These are phyloP conservation scores for Phenganax marumi DNA, from an alignment of 92 coral and sea anemone species.

Conservation along the genomic window DNA sequence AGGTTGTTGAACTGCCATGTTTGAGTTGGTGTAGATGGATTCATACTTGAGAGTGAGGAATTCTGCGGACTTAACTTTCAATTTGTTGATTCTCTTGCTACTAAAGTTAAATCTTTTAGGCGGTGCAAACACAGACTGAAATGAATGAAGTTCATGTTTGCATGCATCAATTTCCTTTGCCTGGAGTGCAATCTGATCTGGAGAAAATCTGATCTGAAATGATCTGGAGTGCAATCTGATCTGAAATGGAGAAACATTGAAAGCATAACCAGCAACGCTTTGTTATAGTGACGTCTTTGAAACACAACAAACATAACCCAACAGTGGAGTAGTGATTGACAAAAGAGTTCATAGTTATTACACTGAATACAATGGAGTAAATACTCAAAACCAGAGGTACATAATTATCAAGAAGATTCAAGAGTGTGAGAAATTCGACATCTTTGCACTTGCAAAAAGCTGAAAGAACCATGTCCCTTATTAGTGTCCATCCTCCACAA, in stretches of 20 bases:
- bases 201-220: not conserved
- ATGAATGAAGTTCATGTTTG: slow-evolving; percentile 8
- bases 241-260: not conserved
- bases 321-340: no score
- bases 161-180: slow-evolving; percentile 27
- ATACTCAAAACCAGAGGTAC: no score
- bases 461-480: no score
- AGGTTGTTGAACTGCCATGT: slow-evolving; percentile 33
- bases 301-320: no score
- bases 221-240: not conserved
- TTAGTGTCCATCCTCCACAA: no score
- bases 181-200: slow-evolving; percentile 12
- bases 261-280: no score
- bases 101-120: slow-evolving; percentile 32
- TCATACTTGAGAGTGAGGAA: slow-evolving; percentile 7
- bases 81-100: not conserved
- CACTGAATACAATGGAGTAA: no score
- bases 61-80: slow-evolving; percentile 31
- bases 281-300: no score
- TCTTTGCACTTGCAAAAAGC: no score
- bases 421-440: no score
- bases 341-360: no score
- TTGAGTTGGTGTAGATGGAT: not conserved
- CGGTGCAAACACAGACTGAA: slow-evolving; percentile 36
- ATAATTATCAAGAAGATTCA: no score